Evolutionary conservation across 2,888 invertebrate species (phyloP), one percentile per base, ranked within the genome.

Genomic region (Margaritifera margaritifera): DNA sequence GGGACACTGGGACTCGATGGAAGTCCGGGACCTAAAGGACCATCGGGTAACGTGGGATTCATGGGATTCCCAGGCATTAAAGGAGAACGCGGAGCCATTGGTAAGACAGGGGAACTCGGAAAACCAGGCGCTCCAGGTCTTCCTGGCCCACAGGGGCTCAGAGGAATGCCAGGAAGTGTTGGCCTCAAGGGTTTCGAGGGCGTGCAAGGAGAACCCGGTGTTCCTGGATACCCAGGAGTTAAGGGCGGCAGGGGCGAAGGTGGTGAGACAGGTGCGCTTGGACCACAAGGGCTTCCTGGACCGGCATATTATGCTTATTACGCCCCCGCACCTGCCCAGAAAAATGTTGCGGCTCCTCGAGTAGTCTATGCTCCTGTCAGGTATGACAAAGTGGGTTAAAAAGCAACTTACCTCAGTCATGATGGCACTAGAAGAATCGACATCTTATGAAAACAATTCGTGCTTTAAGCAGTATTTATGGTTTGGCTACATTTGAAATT

Each of bases 151-250:
- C 6, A 57, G 18, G 77, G 77, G 24, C 4, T 58, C 11, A 63
- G 74, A n/a, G 77, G 77, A 24, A 20, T 20, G 24, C 74, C 74
- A 25, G 77, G 77, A 42, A 27, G 4, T 19, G 1, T 25, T 0
- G 77, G 77, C 11, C 74, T 67, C 6, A 77, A 77, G 52, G 77
- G 77, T 18, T 77, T 74, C 61, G 50, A 68, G 22, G 77, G 77
- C 2, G 62, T 59, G 6, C 42, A 74, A 19, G 77, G 77, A 6
- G 50, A 24, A 11, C 52, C 62, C 20, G 77, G 74, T 4, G 70
- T 67, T 22, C n/a, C 42, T 18, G 77, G 77, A n/a, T 20, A 60
- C 5, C 64, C 64, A 4, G 77, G 74, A 8, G 31, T 61, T n/a
- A 77, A 74, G 64, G 77, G 77, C 5, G 20, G 50, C 2, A 64